These are phyloP conservation scores for Panurus biarmicus DNA, from an alignment of 2,113 vertebrate genomes.

Conservation along the genomic window DNA sequence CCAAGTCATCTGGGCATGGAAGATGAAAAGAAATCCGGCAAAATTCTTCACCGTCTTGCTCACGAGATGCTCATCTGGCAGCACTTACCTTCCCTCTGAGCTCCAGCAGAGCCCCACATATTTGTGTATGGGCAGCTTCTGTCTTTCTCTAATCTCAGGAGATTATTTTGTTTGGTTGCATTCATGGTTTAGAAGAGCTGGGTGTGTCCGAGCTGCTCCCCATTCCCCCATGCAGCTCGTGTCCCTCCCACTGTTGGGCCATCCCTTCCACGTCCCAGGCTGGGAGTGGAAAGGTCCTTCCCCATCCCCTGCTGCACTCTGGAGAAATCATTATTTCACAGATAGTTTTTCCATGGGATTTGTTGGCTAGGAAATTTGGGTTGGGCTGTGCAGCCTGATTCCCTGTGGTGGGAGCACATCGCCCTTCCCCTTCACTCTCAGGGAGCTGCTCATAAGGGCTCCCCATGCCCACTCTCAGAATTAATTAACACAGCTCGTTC, in stretches of 20 bases:
- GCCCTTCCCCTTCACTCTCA: neutral
- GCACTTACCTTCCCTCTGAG: neutral
- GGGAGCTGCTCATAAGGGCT: neutral
- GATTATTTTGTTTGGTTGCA: neutral
- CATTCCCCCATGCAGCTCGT: accelerated
- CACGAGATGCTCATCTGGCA: neutral
- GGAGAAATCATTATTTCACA: slow-evolving; percentile 30
- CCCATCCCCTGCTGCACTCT: neutral
- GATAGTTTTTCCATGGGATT: slow-evolving; percentile 5
- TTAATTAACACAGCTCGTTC: neutral
- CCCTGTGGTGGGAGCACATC: accelerated
- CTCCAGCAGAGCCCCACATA: neutral
- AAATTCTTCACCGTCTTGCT: neutral
- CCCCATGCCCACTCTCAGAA: neutral
- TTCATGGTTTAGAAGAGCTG: neutral
- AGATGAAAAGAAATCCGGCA: neutral
- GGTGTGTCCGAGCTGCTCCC: neutral
- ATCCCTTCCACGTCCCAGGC: neutral
- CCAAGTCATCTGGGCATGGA: neutral
- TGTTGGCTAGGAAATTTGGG: neutral
- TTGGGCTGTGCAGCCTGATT: neutral
- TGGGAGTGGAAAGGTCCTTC: neutral
- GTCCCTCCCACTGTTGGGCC: neutral
- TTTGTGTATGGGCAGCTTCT: neutral
- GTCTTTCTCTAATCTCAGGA: neutral